These are phyloP conservation scores for Henicopernis longicauda DNA, from an alignment of 2,113 vertebrate species.

Conservation along the genomic window DNA sequence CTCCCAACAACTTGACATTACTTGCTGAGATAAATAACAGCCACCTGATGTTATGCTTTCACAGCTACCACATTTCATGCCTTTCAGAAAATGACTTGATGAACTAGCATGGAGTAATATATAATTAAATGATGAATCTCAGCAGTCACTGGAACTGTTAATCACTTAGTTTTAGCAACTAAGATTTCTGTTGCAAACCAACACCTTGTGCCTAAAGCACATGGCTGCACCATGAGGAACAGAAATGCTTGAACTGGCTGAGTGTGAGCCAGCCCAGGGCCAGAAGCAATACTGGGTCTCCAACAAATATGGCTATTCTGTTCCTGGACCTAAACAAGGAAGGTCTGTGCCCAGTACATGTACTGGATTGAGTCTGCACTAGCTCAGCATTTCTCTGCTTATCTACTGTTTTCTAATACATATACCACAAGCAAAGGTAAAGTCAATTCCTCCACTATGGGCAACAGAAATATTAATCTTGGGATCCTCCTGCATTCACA, in stretches of 20 bases:
- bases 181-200: neutral
- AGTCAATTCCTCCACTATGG: neutral
- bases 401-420: neutral
- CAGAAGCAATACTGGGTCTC: neutral
- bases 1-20: neutral
- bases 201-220: neutral
- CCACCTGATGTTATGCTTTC: neutral
- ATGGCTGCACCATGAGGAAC: neutral
- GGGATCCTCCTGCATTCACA: neutral
- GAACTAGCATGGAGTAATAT: neutral
- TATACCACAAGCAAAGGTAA: neutral
- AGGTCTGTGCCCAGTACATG: neutral
- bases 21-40: neutral
- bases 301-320: neutral
- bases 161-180: neutral
- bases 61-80: neutral
- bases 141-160: neutral
- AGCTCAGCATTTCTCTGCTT: neutral
- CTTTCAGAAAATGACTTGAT: neutral
- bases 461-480: neutral
- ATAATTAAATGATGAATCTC: neutral
- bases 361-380: too few relatives aligned
- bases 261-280: neutral
- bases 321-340: neutral
- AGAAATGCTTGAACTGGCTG: neutral